phyloP scores from a whole-genome alignment of 1,140 invertebrate species.

The Scaptodrosophila lebanonensis region DNA sequence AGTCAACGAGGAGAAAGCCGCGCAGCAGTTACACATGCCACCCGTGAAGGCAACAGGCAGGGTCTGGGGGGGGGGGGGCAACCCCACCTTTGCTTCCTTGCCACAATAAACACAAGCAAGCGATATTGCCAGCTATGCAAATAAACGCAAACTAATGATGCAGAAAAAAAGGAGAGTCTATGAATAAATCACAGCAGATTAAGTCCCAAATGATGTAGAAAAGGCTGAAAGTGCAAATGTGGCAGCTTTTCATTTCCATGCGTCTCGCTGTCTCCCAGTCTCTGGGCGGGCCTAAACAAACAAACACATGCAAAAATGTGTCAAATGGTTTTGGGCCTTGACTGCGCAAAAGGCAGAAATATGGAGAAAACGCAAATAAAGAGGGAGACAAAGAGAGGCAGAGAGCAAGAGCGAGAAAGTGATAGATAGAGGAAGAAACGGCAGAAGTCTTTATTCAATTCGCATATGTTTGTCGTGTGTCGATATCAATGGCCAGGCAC shows the following conservation, averaged over 20 bases:
- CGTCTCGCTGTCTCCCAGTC: not conserved
- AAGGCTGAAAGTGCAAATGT: constrained; percentile 47
- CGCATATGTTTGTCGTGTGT: too few relatives aligned
- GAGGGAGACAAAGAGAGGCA: constrained; percentile 19
- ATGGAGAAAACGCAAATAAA: constrained; percentile 53
- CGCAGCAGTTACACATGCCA: not conserved
- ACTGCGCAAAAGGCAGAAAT: not conserved
- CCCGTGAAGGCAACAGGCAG: too few relatives aligned
- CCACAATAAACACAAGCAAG: not conserved
- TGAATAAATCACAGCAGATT: constrained; percentile 73
- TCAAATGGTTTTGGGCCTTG: too few relatives aligned
- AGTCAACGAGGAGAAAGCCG: constrained; percentile 14
- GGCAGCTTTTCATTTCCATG: constrained; percentile 18
- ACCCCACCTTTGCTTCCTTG: too few relatives aligned
- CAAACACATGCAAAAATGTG: too few relatives aligned
- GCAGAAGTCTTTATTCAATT: constrained; percentile 30
- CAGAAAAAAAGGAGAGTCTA: constrained; percentile 51
- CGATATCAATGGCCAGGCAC: constrained; percentile 23
- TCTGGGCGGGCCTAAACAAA: constrained; percentile 1
- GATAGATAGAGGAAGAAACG: constrained; percentile 12
- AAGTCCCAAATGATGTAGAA: constrained; percentile 64
- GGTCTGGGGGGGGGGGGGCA: too few relatives aligned
- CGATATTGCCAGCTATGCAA: constrained; percentile 39
- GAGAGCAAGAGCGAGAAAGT: constrained; percentile 30
- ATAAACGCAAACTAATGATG: constrained; percentile 65